Conservation (phyloP, 2,113 vertebrate species). For the Albula goreensis region DNA sequence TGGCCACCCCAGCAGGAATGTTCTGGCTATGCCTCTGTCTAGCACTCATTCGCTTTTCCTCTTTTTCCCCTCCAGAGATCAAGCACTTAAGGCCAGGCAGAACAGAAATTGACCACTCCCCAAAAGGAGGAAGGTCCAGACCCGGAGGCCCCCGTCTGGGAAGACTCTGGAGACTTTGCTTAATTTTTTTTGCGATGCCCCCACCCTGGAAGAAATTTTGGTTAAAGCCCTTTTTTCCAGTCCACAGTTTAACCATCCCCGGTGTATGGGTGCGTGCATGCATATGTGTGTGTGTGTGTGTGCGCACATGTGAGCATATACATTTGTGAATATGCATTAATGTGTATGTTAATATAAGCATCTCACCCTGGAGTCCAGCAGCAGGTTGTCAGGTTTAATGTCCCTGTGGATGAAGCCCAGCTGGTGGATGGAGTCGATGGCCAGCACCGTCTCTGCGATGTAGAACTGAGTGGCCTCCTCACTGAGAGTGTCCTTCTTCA, state of each 20-base stretch:
- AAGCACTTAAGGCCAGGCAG: too few relatives aligned
- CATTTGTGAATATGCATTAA: neutral
- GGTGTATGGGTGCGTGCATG: neutral
- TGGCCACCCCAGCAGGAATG: too few relatives aligned
- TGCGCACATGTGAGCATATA: neutral
- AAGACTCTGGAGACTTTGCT: too few relatives aligned
- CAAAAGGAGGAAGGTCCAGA: too few relatives aligned
- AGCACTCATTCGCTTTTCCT: too few relatives aligned
- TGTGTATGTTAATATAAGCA: neutral
- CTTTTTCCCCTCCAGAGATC: too few relatives aligned
- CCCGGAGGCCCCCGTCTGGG: too few relatives aligned
- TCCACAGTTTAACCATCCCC: neutral
- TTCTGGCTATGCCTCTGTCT: too few relatives aligned
- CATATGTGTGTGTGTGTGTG: neutral
- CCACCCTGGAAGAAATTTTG: too few relatives aligned
- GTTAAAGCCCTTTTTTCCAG: too few relatives aligned
- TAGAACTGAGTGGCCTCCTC: conserved; percentile 98
- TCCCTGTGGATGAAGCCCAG: conserved; percentile 97
- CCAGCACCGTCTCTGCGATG: conserved; percentile 95
- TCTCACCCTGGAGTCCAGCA: conserved; percentile 89
- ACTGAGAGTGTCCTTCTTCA: conserved; percentile 97
- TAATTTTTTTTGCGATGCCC: too few relatives aligned
- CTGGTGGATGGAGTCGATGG: conserved; percentile 98
- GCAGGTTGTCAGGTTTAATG: conserved; percentile 96
- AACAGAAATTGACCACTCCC: too few relatives aligned